phyloP scores from a whole-genome alignment of 1,140 invertebrate species.

The Melanaphis sacchari region DNA sequence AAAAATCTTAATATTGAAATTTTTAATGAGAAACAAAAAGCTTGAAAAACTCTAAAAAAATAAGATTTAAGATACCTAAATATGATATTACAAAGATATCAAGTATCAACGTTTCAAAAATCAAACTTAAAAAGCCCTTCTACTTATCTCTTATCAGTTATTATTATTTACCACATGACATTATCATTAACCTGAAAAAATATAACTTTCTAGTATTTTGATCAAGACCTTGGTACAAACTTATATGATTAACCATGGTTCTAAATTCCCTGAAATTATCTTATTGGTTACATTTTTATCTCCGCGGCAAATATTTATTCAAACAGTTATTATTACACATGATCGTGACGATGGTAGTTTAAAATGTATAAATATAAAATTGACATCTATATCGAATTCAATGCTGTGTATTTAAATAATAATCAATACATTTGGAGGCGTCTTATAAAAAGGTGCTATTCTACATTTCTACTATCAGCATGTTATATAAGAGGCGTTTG shows the following conservation, averaged over 20 bases:
- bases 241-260: too few species aligned
- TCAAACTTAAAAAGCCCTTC: background rate
- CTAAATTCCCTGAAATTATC: background rate
- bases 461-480: too few species aligned
- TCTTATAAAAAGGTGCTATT: too few species aligned
- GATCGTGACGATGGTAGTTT: too few species aligned
- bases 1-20: background rate
- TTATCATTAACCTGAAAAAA: background rate
- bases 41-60: background rate
- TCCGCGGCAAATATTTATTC: background rate
- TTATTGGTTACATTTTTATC: background rate
- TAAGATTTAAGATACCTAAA: background rate
- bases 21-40: background rate
- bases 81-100: background rate
- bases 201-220: too few species aligned
- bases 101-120: background rate
- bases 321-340: background rate
- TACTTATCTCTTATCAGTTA: background rate
- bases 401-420: too few species aligned
- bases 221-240: too few species aligned
- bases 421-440: too few species aligned
- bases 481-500: too few species aligned
- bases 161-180: background rate
- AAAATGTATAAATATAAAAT: too few species aligned
- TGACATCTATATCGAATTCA: too few species aligned